Evolutionary conservation across 2,888 invertebrate genomes (phyloP).

Genomic region (Orthosia gracilis): DNA sequence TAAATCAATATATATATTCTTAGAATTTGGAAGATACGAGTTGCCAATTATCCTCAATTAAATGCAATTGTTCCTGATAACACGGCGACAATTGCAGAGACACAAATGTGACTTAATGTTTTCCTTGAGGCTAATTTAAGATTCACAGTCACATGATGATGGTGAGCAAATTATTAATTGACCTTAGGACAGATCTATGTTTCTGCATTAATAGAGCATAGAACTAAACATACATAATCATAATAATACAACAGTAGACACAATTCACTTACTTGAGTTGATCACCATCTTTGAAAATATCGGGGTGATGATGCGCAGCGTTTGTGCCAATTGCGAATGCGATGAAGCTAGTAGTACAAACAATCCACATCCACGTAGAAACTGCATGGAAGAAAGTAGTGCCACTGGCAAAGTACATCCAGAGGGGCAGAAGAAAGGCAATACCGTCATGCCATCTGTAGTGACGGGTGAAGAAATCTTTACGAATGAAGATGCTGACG

Average conservation of each 20-base stretch:
- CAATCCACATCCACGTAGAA: slow-evolving; percentile 91
- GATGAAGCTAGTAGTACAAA: slow-evolving; percentile 90
- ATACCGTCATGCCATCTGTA: slow-evolving; percentile 81
- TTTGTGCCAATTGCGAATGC: slow-evolving; percentile 93
- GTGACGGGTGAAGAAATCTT: slow-evolving; percentile 78
- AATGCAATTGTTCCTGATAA: not conserved
- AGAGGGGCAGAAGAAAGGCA: slow-evolving; percentile 82
- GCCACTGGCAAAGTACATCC: slow-evolving; percentile 84
- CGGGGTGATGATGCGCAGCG: slow-evolving; percentile 95
- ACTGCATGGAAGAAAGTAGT: slow-evolving; percentile 78
- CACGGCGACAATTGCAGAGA: not conserved
- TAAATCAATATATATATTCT: not conserved
- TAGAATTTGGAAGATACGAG: not conserved
- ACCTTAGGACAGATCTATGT: not conserved
- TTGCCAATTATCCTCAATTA: not conserved
- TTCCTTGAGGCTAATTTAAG: slow-evolving; percentile 5
- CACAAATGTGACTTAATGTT: not conserved
- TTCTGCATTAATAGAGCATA: not conserved
- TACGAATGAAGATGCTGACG: slow-evolving; percentile 70
- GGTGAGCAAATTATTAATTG: not conserved
- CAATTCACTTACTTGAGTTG: slow-evolving; percentile 88
- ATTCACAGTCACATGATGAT: not conserved
- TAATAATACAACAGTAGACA: not conserved
- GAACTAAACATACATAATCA: not conserved
- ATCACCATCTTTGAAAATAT: slow-evolving; percentile 94